Percentiles rank a stretch among this genome's conserved stretches.
These are phyloP conservation scores for Aegotheles bennettii DNA, from an alignment of 2,113 vertebrate species.

Conservation along the genomic window DNA sequence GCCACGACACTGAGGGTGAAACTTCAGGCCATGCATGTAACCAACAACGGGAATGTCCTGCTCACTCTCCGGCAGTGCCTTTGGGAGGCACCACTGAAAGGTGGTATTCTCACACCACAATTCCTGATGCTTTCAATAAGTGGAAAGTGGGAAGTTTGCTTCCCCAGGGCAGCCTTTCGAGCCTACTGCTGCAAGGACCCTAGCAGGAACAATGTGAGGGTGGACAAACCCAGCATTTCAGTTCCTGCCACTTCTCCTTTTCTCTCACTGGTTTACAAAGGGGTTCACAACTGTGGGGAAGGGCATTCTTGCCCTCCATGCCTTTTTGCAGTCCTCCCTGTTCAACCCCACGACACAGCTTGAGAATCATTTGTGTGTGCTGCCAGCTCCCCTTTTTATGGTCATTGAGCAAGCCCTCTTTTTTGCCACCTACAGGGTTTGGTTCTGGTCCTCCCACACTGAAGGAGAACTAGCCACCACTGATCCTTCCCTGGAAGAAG, in stretches of 20 bases:
- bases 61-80: not conserved
- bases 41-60: not conserved
- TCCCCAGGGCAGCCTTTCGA: not conserved
- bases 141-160: not conserved
- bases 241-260: not conserved
- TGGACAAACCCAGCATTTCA: not conserved
- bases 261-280: not conserved
- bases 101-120: not conserved
- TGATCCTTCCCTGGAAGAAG: not conserved
- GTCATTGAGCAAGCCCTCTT: not conserved
- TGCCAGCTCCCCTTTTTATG: not conserved
- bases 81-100: not conserved
- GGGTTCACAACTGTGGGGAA: not conserved
- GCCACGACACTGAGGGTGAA: not conserved
- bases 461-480: not conserved
- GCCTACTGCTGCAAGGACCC: not conserved
- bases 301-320: not conserved
- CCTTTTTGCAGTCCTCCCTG: not conserved
- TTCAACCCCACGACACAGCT: not conserved
- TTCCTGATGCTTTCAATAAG: not conserved
- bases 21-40: not conserved
- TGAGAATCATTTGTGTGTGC: not conserved
- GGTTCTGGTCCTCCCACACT: not conserved
- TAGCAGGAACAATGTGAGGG: not conserved
- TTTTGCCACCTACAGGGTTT: not conserved